Conservation (phyloP, 2,888 invertebrate genomes). For the Cosmia trapezina region DNA sequence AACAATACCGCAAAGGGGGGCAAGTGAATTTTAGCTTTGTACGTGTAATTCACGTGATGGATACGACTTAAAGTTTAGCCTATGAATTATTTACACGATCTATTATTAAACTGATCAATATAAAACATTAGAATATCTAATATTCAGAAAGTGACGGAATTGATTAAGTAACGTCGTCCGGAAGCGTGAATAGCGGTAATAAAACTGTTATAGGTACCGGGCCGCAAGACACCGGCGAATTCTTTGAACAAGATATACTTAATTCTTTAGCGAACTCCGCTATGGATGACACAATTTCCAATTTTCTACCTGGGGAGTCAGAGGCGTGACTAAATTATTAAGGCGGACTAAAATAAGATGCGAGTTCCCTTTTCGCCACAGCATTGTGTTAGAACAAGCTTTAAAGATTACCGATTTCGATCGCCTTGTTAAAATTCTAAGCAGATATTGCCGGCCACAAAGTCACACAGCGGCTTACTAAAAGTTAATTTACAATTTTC, state of each 20-base stretch:
- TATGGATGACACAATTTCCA: constrained; percentile 88
- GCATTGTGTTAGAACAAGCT: constrained; percentile 84
- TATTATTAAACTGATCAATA: not conserved
- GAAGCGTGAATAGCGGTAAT: constrained; percentile 70
- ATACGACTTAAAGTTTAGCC: not conserved
- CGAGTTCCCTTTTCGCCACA: constrained; percentile 84
- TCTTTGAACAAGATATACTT: constrained; percentile 75
- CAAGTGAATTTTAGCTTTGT: not conserved
- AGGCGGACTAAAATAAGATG: constrained; percentile 86
- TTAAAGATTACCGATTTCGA: constrained; percentile 86
- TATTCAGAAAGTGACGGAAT: constrained; percentile 48
- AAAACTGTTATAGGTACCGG: constrained; percentile 67
- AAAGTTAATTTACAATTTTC: constrained; percentile 86
- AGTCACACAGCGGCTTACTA: constrained; percentile 81
- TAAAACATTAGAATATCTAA: constrained; percentile 8
- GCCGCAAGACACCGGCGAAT: constrained; percentile 68
- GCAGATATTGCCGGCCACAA: constrained; percentile 80
- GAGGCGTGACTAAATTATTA: constrained; percentile 88
- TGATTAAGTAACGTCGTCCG: constrained; percentile 51
- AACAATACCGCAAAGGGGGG: not conserved
- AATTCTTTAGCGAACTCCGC: constrained; percentile 80
- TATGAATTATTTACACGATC: not conserved
- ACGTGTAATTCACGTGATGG: not conserved
- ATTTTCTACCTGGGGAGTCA: constrained; percentile 88
- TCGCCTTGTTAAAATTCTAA: constrained; percentile 87